A percentile compares a stretch with the other conserved stretches of the same genome.
phyloP scores from a whole-genome alignment of 1,140 invertebrate genomes.

The Nymphalis io region DNA sequence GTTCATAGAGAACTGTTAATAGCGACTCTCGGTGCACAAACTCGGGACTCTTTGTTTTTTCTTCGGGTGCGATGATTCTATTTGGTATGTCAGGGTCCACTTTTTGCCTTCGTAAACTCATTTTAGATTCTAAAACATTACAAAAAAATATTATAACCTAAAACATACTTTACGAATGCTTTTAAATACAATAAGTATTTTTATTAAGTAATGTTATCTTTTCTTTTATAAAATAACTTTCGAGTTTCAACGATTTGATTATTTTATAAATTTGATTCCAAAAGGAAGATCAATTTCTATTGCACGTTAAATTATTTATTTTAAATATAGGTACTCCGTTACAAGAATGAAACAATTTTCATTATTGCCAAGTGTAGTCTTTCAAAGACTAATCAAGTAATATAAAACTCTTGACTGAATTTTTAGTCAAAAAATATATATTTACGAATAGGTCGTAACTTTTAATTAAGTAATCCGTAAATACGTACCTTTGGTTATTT shows the following conservation, averaged over 20 bases:
- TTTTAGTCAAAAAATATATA: slow-evolving; percentile 15
- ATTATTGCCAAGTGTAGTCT: slow-evolving; percentile 24
- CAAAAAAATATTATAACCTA: background rate
- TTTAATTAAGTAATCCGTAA: slow-evolving; percentile 22
- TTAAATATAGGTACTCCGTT: background rate
- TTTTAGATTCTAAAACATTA: slow-evolving; percentile 19
- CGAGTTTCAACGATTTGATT: no score
- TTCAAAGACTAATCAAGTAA: slow-evolving; percentile 31
- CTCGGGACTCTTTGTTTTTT: slow-evolving; percentile 78
- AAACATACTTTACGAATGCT: background rate
- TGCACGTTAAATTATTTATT: slow-evolving; percentile 6
- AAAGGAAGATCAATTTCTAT: background rate
- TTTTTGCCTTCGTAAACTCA: slow-evolving; percentile 31
- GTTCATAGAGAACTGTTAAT: slow-evolving; percentile 89
- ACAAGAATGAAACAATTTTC: slow-evolving; percentile 6
- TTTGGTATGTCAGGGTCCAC: slow-evolving; percentile 39
- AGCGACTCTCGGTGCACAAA: slow-evolving; percentile 87
- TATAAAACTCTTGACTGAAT: slow-evolving; percentile 28
- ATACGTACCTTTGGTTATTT: slow-evolving; percentile 14
- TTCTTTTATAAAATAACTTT: no score
- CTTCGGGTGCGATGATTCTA: slow-evolving; percentile 38
- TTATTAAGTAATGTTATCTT: no score
- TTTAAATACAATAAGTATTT: no score
- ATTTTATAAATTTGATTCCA: background rate
- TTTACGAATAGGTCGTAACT: slow-evolving; percentile 14